Base-by-base conservation (phyloP, 1,140 invertebrate genomes). In the Bombus affinis region DNA sequence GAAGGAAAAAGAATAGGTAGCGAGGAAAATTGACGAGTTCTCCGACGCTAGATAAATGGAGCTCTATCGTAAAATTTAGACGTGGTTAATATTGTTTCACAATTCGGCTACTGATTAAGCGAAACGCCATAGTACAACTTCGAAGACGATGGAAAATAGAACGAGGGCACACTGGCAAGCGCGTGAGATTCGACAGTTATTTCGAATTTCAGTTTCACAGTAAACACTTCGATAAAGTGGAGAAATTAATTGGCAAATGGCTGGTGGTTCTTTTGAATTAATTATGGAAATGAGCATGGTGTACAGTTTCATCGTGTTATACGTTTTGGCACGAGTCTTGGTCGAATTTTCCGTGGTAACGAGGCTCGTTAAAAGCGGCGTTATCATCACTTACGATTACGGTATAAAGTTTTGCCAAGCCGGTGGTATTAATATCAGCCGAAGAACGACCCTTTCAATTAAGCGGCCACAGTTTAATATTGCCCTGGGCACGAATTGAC, bases 401-500 rank as follows among this genome's bases (percentile, higher is more conserved):
- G 42, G 37, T 18, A 70, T 57, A 62, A 86, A 87, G 77, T 86
- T 83, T 87, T 35, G 62, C 72, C 75, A 35, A 5, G 71, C 62
- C 66, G 47, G 47, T 53, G 71, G 57, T 76, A 83, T 87, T 83
- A 83, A 81, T 75, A 84, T 84, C 85, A 81, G 59, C 44, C 76
- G 65, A 81, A 82, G 82, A 68, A 57, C 81, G 76, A 35, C 35
- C 77, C 82, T 85, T 89, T 89, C 88, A 89, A 89, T 89, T 89
- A 89, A 77, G 82, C 76, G 9, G 9, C 35, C 78, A 71, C 82
- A 35, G 83, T 89, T 89, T 87, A 87, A 87, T 85, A 85, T 82
- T 59, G 88, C 88, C 86, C 68, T 37, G 82, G 83, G 86, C 88
- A 68, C 82, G 77, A 79, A 87, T 87, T 83, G 83, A 89, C 88